phyloP scores from a whole-genome alignment of 2,888 invertebrate genomes.

The Bimastos eiseni region DNA sequence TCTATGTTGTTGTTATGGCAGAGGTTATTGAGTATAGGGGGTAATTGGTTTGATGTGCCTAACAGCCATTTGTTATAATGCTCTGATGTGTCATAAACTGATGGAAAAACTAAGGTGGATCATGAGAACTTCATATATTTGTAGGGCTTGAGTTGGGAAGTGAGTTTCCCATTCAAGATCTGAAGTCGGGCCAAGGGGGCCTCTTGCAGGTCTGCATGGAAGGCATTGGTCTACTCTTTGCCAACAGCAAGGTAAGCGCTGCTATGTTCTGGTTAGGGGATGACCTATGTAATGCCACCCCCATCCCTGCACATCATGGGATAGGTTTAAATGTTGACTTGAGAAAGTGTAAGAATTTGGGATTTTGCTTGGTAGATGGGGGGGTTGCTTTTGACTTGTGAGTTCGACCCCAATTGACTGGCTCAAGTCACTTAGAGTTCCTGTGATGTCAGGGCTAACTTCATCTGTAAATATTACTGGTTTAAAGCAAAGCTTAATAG shows the following conservation, averaged over 20 bases:
- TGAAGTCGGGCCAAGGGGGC: slow-evolving; percentile 94
- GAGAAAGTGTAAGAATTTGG: background rate
- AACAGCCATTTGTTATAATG: too few relatives aligned
- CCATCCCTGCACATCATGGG: background rate
- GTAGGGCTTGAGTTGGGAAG: slow-evolving; percentile 70
- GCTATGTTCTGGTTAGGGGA: background rate
- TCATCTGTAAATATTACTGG: too few relatives aligned
- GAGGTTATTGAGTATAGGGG: too few relatives aligned
- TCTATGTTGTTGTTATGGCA: too few relatives aligned
- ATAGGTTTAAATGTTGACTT: background rate
- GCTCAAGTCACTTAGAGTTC: background rate
- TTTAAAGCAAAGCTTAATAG: background rate
- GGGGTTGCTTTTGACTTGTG: background rate
- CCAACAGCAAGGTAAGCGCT: slow-evolving; percentile 89
- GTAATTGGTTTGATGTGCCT: too few relatives aligned
- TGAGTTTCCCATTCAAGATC: slow-evolving; percentile 97
- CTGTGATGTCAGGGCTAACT: background rate
- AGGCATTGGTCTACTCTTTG: slow-evolving; percentile 96
- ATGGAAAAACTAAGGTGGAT: background rate
- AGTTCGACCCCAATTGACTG: background rate
- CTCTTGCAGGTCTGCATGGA: slow-evolving; percentile 95
- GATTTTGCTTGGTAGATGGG: background rate
- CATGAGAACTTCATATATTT: background rate
- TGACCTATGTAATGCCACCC: background rate
- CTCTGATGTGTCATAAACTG: too few relatives aligned